Evolutionary conservation across 2,113 vertebrate species (phyloP), one percentile per base, ranked within the genome.

Genomic region (Neotoma lepida): DNA sequence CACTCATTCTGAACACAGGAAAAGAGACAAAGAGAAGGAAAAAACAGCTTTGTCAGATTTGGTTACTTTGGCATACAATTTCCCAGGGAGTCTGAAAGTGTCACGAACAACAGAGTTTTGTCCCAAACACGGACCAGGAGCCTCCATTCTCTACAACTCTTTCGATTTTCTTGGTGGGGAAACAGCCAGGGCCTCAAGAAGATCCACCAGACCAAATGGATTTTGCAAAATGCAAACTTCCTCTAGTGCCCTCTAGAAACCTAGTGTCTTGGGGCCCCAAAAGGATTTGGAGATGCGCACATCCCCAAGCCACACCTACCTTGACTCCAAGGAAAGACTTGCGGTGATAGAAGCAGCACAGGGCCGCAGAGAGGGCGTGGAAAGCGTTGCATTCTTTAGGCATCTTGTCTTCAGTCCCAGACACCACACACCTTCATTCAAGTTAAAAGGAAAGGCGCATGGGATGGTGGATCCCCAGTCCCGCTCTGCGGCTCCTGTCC

Each of bases 261-360:
- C 49, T 0, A 28, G 54, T 18, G 22, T 82, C 89, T 73, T 66
- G 24, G 66, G 26, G 17, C 63, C 78, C 46, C 14, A 2, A 28
- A 58, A 92, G 41, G 81, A 39, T 85, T 41, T 66, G 74, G 8
- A n/a, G 77, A 86, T 26, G 44, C 20, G 9, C 86, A 49, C 84
- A 74, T 0, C 93, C 91, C 96, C 73, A 85, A 92, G 93, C 84
- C 93, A 87, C 86, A 97, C 98, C 96, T 98, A 99, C 99, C 99
- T 99, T 99, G 97, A 98, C 98, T 88, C 98, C 98, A 87, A 99
- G 98, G 97, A 99, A 91, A 85, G 99, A 98, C 95, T 98, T 99
- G 97, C 98, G 98, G 97, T 99, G 99, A 97, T 99, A 99, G 98
- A 99, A 99, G 97, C 99, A 99, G 97, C 99, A 99, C 96, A 99